Evolutionary conservation across 2,888 invertebrate genomes (phyloP).

Genomic region (Lysandra bellargus): DNA sequence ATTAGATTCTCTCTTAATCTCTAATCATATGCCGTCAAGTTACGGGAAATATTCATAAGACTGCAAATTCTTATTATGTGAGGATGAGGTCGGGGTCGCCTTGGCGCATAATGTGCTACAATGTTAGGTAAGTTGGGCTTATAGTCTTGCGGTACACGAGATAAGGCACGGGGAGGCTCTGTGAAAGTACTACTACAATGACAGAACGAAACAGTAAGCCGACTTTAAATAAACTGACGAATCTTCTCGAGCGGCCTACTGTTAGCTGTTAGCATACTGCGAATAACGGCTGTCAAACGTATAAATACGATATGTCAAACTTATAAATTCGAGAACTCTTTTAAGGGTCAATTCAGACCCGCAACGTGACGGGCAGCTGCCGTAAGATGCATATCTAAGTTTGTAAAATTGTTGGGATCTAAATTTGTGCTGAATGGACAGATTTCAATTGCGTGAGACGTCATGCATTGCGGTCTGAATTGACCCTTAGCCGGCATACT

Average conservation of each 20-base stretch:
- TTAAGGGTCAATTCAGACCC: too few species aligned
- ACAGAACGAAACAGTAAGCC: background rate
- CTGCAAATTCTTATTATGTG: conserved; percentile 69
- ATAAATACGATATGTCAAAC: too few species aligned
- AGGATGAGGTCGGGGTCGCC: conserved; percentile 59
- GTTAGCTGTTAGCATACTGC: too few species aligned
- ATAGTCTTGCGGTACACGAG: conserved; percentile 71
- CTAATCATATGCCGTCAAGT: conserved; percentile 57
- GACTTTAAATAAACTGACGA: background rate
- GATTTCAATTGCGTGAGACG: too few species aligned
- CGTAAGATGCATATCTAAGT: too few species aligned
- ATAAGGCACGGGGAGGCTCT: conserved; percentile 75
- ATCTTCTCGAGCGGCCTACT: too few species aligned
- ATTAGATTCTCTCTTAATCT: conserved; percentile 13
- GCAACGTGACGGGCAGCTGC: too few species aligned
- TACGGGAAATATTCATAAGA: conserved; percentile 64
- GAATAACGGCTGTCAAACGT: too few species aligned
- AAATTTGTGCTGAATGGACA: too few species aligned
- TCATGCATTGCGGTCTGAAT: too few species aligned
- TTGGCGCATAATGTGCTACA: conserved; percentile 73
- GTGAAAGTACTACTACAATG: conserved; percentile 47
- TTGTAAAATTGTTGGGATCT: too few species aligned
- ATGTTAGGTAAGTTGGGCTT: conserved; percentile 76
- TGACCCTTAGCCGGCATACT: conserved; percentile 17
- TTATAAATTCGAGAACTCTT: too few species aligned